A percentile compares a stretch with the other conserved stretches of the same genome.
Evolutionary conservation across 2,113 vertebrate genomes (phyloP).

Genomic region (Antechinus stuartii): DNA sequence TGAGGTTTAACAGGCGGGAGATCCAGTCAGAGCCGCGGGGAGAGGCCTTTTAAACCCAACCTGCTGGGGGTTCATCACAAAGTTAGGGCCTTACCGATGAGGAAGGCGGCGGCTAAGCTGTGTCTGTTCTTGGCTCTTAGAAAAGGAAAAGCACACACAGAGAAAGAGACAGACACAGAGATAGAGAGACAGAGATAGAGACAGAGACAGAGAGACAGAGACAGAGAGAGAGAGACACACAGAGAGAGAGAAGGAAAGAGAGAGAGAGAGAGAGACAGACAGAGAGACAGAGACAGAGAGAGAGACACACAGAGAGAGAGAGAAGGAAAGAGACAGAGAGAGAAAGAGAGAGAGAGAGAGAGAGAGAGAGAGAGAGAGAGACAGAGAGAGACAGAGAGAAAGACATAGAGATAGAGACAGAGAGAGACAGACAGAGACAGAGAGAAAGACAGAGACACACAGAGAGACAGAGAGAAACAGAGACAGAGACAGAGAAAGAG

Average conservation of each 20-base stretch:
- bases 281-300: too few relatives aligned
- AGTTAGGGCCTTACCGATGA: background rate
- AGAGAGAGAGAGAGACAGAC: background rate
- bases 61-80: background rate
- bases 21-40: too few relatives aligned
- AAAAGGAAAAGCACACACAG: too few relatives aligned
- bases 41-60: background rate
- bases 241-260: background rate
- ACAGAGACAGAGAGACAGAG: background rate
- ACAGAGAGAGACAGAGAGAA: too few relatives aligned
- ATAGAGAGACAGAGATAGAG: background rate
- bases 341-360: too few relatives aligned
- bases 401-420: too few relatives aligned
- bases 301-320: background rate
- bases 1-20: too few relatives aligned
- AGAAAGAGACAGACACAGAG: background rate
- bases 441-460: background rate
- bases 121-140: background rate
- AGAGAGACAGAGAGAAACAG: background rate
- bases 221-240: background rate
- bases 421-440: too few relatives aligned
- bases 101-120: background rate
- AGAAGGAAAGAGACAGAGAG: too few relatives aligned
- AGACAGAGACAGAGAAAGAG: background rate
- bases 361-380: too few relatives aligned